Base-by-base conservation (phyloP, 2,797 vertebrate genomes). In the Macropodus opercularis region DNA sequence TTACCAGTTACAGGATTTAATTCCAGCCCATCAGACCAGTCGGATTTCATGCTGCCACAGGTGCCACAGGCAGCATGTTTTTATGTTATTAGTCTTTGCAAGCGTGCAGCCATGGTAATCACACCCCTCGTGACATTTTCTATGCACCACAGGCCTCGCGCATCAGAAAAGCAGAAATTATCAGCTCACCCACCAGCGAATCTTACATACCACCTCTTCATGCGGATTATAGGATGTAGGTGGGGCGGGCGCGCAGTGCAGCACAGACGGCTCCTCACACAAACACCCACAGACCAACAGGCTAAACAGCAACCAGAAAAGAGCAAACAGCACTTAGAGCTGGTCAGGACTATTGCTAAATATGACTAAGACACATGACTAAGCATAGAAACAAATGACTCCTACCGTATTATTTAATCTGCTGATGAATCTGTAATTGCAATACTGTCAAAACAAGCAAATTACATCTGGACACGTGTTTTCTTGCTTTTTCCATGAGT, bases 271-370 rank as follows among this genome's bases (percentile, higher is more conserved):
- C 75, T 85, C 77, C 62, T 87, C 75, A 70, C 85, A 84, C 83
- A 71, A 60, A 84, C 86, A 65, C 87, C 87, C 87, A 89, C 87
- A 52, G 50, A 77, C 74, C 74, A 80, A 62, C 74, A 59, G 77
- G 61, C 65, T 60, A 48, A 72, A 60, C 66, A 58, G 42, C 29
- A 49, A 65, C 56, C 64, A 72, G 65, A 87, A 85, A 85, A 85
- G 80, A 81, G 78, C 79, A 82, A 82, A 77, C 59, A 60, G 58
- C 70, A 66, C 59, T 69, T 27, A 36, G 38, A 71, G 73, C 50
- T 62, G 52, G 49, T 44, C 47, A n/a, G 34, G 57, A n/a, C 65
- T 54, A 17, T 41, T 54, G 66, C 65, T 68, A 56, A 59, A 49
- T 40, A 59, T 81, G 83, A 86, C 59, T 75, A 67, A 81, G 47